Conservation (phyloP, 37 sponge, comb jelly and placozoan genomes). For the Dysidea cf. avara region DNA sequence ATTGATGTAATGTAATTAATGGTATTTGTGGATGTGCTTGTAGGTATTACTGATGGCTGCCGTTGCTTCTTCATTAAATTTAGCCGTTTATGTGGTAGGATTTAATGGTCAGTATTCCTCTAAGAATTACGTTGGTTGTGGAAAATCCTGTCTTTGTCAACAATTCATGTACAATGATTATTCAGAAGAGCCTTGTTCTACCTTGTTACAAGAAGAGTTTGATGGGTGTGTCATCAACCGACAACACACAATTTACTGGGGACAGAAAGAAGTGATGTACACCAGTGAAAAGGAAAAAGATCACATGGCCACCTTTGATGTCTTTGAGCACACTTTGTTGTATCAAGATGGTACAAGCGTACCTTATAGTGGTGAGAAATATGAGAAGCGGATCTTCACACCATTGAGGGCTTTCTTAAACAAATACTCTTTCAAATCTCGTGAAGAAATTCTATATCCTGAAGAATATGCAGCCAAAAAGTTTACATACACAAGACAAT, state of each 20-base stretch:
- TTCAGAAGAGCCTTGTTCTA: slow-evolving; percentile 40
- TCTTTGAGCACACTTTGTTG: slow-evolving; percentile 69
- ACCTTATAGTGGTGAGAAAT: too few species aligned
- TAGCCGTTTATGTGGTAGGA: too few species aligned
- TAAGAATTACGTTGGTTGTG: too few species aligned
- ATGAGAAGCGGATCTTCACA: too few species aligned
- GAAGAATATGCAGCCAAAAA: neutral
- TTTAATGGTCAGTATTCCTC: too few species aligned
- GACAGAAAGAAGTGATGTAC: neutral
- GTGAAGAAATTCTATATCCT: slow-evolving; percentile 18
- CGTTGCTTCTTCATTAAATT: too few species aligned
- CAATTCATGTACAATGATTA: slow-evolving; percentile 62
- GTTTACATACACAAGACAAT: too few species aligned
- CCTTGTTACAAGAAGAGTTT: slow-evolving; percentile 61
- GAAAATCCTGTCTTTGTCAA: slow-evolving; percentile 76
- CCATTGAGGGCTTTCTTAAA: slow-evolving; percentile 37
- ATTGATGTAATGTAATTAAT: too few species aligned
- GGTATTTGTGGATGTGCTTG: too few species aligned
- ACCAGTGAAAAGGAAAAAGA: neutral
- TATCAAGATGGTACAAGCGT: slow-evolving; percentile 54
- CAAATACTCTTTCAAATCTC: slow-evolving; percentile 47
- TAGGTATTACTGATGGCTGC: too few species aligned
- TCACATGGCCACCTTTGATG: slow-evolving; percentile 17
- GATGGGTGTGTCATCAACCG: slow-evolving; percentile 39
- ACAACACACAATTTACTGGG: slow-evolving; percentile 72